Conservation (phyloP, 1,140 invertebrate genomes). For the Ceratoteleas bidentatus region DNA sequence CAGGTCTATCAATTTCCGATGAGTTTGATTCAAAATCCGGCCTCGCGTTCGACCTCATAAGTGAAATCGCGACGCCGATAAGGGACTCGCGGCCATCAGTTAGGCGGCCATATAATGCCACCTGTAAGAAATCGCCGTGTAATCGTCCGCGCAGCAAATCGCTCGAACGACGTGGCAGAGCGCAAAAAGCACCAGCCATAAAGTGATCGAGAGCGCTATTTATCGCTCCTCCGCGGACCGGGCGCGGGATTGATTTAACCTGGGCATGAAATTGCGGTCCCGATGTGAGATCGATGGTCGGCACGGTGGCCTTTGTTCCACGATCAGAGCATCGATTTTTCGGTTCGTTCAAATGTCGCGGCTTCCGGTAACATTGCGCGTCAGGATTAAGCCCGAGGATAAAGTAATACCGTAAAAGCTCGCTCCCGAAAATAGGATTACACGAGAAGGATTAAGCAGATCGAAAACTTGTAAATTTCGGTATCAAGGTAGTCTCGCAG, state of each 20-base stretch:
- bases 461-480: conserved; percentile 47
- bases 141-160: conserved; percentile 30
- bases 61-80: conserved; percentile 38
- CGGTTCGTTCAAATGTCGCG: conserved; percentile 5
- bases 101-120: conserved; percentile 36
- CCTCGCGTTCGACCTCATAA: conserved; percentile 33
- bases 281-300: conserved; percentile 20
- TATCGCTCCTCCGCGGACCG: conserved; percentile 23
- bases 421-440: conserved; percentile 38
- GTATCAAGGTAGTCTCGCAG: conserved; percentile 4
- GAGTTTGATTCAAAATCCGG: conserved; percentile 38
- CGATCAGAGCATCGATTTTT: conserved; percentile 15
- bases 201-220: conserved; percentile 44
- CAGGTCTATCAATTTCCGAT: conserved; percentile 36
- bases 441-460: conserved; percentile 42
- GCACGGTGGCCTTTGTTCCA: background rate
- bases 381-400: conserved; percentile 13
- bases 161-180: background rate
- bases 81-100: conserved; percentile 37
- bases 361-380: background rate
- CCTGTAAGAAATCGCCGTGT: conserved; percentile 43
- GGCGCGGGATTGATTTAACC: conserved; percentile 40
- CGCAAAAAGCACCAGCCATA: conserved; percentile 18
- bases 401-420: conserved; percentile 37
- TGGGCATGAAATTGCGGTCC: conserved; percentile 14